A percentile compares a stretch with the other conserved stretches of the same genome.
Evolutionary conservation across 1,140 invertebrate species (phyloP).

Genomic region (Oreohelix idahoensis): DNA sequence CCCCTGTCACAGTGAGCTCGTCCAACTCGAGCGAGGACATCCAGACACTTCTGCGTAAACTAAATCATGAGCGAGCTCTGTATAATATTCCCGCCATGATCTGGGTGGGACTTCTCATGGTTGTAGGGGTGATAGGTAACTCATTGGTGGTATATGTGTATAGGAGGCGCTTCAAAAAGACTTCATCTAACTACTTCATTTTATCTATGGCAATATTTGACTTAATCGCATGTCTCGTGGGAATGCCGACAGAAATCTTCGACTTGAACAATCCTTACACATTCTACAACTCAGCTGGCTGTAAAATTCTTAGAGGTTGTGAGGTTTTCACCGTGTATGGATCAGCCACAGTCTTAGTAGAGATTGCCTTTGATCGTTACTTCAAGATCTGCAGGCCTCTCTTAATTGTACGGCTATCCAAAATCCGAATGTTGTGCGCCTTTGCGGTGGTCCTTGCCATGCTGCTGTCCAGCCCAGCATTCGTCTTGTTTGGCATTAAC

Average conservation of each 20-base stretch:
- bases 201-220: slow-evolving; percentile 62
- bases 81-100: slow-evolving; percentile 58
- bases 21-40: slow-evolving; percentile 36
- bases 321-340: slow-evolving; percentile 56
- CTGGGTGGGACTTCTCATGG: slow-evolving; percentile 52
- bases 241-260: slow-evolving; percentile 59
- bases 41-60: slow-evolving; percentile 32
- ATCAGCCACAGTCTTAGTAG: slow-evolving; percentile 55
- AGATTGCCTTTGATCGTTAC: slow-evolving; percentile 62
- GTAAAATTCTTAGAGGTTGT: slow-evolving; percentile 47
- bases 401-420: slow-evolving; percentile 53
- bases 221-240: slow-evolving; percentile 58
- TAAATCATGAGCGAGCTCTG: slow-evolving; percentile 49
- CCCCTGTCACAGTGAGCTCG: neutral
- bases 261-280: slow-evolving; percentile 58
- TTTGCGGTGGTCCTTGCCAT: slow-evolving; percentile 49
- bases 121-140: slow-evolving; percentile 58
- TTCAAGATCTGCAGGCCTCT: slow-evolving; percentile 62
- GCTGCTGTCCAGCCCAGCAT: slow-evolving; percentile 44
- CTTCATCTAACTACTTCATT: slow-evolving; percentile 63
- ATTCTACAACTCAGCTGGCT: slow-evolving; percentile 56
- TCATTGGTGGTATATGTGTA: slow-evolving; percentile 59
- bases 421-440: slow-evolving; percentile 51
- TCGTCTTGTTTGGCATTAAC: slow-evolving; percentile 53
- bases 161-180: slow-evolving; percentile 53